Conservation (phyloP, 2,888 invertebrate species). For the Lithophane semibrunnea region DNA sequence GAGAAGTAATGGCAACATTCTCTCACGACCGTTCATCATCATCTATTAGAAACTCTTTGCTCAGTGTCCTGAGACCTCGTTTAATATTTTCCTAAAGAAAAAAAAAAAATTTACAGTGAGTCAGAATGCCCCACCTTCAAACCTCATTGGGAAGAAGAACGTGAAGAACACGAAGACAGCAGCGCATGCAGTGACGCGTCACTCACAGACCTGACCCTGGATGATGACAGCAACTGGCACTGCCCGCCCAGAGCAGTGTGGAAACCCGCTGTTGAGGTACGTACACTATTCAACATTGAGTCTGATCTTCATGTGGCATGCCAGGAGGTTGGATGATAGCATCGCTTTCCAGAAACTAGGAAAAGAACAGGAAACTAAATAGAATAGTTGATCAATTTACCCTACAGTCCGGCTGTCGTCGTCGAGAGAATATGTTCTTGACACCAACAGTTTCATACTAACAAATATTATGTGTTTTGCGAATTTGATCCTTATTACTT, state of each 20-base stretch:
- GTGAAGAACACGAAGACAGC: conserved; percentile 82
- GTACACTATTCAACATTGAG: neutral
- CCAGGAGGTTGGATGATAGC: neutral
- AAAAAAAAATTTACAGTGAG: conserved; percentile 70
- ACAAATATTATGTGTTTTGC: no score
- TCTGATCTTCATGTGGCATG: no score
- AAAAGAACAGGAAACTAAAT: neutral
- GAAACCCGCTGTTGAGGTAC: conserved; percentile 94
- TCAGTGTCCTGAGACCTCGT: no score
- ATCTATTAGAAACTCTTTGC: neutral
- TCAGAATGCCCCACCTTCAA: conserved; percentile 81
- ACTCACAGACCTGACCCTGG: conserved; percentile 84
- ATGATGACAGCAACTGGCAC: conserved; percentile 92
- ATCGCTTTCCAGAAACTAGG: neutral
- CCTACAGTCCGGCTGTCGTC: no score
- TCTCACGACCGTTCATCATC: conserved; percentile 11
- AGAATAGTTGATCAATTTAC: neutral
- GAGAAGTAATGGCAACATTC: neutral
- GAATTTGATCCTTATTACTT: no score
- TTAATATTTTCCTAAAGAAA: neutral
- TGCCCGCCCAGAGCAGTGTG: conserved; percentile 95
- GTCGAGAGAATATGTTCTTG: no score
- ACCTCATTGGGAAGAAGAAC: conserved; percentile 79
- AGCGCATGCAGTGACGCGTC: conserved; percentile 87
- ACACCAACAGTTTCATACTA: no score